Evolutionary conservation across 64 coral and sea anemone species (phyloP), one percentile per base, ranked within the genome.

Genomic region (Porites australiensis): DNA sequence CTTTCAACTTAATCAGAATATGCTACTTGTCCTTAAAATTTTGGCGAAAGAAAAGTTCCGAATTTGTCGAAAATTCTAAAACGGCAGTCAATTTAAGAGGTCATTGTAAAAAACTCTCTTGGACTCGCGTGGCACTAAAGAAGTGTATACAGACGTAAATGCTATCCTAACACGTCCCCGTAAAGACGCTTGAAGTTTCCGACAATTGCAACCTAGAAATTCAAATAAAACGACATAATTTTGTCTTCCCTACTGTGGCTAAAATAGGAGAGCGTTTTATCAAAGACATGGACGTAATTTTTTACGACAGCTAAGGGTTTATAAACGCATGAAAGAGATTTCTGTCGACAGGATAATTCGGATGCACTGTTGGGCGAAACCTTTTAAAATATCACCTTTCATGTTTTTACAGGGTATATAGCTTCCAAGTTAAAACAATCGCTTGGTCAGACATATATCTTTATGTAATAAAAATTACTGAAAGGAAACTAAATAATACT

Each of bases 341-440:
- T 69, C 62, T 84, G 61, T 68, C 81, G 81, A 84, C 81, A 67
- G 19, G 44, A 51, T 69, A 44, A 83, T 68, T 62, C 49, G 5
- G 8, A 22, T 84, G 12, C 6, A 67, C 45, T 16, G 16, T 18
- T 1, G 27, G 27, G 14, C 62, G 45, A 6, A 22, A 44, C 75
- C 51, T 84, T 83, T 64, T 84, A 13, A 80, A 13, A 60, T 84
- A 22, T 84, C 61, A 49, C 58, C 27, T 82, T 63, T 2, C 59
- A n/a, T 83, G 43, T 49, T 65, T 8, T 66, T 66, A 37, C 27
- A 37, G 27, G 0, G 27, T 37, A 37, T 37, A 37, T 37, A 37
- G 27, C 27, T 37, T 37, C 27, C 27, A 37, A 37, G 27, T 37
- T 67, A 49, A 64, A 83, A 57, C 51, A 78, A 78, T 78, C 77